Evolutionary conservation across 2,113 vertebrate genomes (phyloP).

Genomic region (Caracal caracal): DNA sequence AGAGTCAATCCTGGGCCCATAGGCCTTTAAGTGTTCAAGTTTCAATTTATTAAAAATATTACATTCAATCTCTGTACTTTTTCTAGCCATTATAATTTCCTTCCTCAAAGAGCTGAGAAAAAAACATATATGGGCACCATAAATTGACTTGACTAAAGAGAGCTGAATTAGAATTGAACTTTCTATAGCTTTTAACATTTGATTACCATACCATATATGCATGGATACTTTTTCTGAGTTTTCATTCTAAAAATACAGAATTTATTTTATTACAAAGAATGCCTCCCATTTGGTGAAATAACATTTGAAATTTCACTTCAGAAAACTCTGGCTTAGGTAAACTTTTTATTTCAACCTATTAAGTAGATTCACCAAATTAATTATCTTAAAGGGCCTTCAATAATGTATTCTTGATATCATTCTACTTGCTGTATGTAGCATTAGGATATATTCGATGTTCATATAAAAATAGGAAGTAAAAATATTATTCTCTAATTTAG

Average conservation of each 20-base stretch:
- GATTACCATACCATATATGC: not conserved
- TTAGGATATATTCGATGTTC: not conserved
- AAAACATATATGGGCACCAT: not conserved
- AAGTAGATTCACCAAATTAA: constrained; percentile 11
- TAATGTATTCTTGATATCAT: not conserved
- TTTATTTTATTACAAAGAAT: constrained; percentile 8
- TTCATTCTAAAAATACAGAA: not conserved
- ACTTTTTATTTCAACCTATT: not conserved
- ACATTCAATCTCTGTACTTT: not conserved
- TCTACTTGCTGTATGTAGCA: not conserved
- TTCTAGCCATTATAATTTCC: constrained; percentile 22
- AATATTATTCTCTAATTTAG: not conserved
- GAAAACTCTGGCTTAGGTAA: not conserved
- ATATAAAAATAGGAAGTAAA: constrained; percentile 47
- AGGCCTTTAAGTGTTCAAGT: not conserved
- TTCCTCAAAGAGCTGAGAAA: constrained; percentile 17
- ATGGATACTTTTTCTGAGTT: not conserved
- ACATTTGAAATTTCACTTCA: not conserved
- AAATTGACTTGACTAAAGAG: not conserved
- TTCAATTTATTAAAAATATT: not conserved
- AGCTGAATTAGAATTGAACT: not conserved
- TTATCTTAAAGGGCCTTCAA: not conserved
- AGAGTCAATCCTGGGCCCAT: not conserved
- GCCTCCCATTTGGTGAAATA: not conserved
- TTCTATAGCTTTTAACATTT: constrained; percentile 23